Conservation (phyloP, 2,113 vertebrate species). For the Oncorhynchus clarkii region DNA sequence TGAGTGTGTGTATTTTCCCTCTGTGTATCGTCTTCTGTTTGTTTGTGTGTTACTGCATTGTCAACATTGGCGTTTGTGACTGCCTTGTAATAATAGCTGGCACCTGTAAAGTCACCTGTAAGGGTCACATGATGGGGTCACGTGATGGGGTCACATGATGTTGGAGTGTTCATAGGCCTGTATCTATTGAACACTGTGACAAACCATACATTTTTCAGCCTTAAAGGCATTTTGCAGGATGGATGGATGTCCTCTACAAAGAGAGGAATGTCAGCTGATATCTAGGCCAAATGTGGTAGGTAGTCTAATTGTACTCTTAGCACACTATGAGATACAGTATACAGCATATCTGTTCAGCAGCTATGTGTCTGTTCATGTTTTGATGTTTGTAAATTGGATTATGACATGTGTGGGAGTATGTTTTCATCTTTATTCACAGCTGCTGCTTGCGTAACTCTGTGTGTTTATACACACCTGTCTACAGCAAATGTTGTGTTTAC, state of each 20-base stretch:
- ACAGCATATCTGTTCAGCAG: too few species aligned
- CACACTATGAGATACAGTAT: too few species aligned
- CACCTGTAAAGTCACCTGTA: constrained; percentile 5
- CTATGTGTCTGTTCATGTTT: too few species aligned
- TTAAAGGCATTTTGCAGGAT: neutral
- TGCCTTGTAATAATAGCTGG: neutral
- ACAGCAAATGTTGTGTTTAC: neutral
- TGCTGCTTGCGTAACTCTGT: constrained; percentile 5
- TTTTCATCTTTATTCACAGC: constrained; percentile 19
- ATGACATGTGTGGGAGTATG: constrained; percentile 9
- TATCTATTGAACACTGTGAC: constrained; percentile 43
- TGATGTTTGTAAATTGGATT: too few species aligned
- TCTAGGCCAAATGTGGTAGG: constrained; percentile 40
- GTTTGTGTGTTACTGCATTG: neutral
- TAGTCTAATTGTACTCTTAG: constrained; percentile 22
- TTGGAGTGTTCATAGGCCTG: constrained; percentile 45
- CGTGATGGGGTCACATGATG: constrained; percentile 30
- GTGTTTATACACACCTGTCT: neutral
- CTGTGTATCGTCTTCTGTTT: neutral
- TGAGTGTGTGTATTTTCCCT: neutral
- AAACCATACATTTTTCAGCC: constrained; percentile 46
- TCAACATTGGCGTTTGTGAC: neutral
- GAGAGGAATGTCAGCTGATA: constrained; percentile 37
- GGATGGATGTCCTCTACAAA: constrained; percentile 35
- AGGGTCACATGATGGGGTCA: constrained; percentile 12